phyloP scores from a whole-genome alignment of 1,140 invertebrate species.

The Octopus sinensis region DNA sequence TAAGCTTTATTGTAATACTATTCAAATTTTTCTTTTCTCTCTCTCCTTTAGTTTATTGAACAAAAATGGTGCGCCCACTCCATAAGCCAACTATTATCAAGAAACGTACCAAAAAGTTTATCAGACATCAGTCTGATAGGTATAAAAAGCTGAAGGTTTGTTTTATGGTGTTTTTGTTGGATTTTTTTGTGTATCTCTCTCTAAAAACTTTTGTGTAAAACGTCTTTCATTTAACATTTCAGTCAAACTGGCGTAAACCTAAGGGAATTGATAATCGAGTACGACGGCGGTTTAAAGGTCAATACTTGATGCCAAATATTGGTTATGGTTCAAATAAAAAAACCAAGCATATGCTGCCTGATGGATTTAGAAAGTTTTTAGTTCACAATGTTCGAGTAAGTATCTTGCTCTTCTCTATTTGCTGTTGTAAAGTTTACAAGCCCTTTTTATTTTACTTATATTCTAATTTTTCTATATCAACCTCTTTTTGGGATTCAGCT shows the following conservation, averaged over 20 bases:
- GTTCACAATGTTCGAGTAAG: constrained; percentile 80
- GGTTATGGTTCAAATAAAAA: constrained; percentile 96
- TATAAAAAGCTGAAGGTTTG: constrained; percentile 90
- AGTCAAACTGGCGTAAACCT: constrained; percentile 87
- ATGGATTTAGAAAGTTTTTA: constrained; percentile 92
- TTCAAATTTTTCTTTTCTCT: not conserved
- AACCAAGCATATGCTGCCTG: constrained; percentile 93
- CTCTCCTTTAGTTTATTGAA: not conserved
- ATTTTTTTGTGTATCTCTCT: not conserved
- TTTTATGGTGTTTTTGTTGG: constrained; percentile 16
- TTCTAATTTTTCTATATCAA: too few species aligned
- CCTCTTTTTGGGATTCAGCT: too few species aligned
- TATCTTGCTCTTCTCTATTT: not conserved
- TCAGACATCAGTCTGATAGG: constrained; percentile 92
- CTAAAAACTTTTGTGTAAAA: not conserved
- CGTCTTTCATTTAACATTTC: constrained; percentile 42
- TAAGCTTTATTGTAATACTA: too few species aligned
- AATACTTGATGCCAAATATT: constrained; percentile 97
- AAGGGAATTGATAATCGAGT: constrained; percentile 99
- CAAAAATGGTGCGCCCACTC: constrained; percentile 53
- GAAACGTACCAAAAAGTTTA: constrained; percentile 95
- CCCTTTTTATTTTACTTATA: too few species aligned
- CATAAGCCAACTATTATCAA: constrained; percentile 87
- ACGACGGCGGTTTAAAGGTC: constrained; percentile 95
- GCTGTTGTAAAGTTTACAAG: too few species aligned